Conservation (phyloP, 2,888 invertebrate genomes). For the Drosophila koepferae region DNA sequence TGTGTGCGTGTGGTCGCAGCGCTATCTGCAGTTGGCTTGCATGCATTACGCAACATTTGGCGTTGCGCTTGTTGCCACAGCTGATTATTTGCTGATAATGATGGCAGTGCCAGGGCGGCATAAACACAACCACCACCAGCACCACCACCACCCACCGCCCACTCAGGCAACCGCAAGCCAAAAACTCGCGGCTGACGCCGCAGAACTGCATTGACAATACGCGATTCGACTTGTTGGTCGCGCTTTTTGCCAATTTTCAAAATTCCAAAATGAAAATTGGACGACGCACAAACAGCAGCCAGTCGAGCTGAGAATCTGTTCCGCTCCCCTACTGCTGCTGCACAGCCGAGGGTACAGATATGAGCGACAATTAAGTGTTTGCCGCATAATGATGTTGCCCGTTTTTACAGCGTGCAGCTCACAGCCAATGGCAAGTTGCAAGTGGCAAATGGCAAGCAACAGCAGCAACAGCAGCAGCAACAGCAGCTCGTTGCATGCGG, state of each 20-base stretch:
- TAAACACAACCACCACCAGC: no score
- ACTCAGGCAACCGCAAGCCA: constrained; percentile 6
- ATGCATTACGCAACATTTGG: constrained; percentile 72
- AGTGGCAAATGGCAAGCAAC: constrained; percentile 25
- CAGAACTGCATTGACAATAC: constrained; percentile 47
- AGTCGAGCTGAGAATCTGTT: constrained; percentile 5
- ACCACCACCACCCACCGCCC: background rate
- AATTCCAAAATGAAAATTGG: constrained; percentile 54
- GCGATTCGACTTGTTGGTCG: constrained; percentile 40
- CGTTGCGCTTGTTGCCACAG: constrained; percentile 59
- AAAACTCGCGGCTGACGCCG: constrained; percentile 44
- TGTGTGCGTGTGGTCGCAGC: constrained; percentile 33
- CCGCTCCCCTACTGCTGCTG: background rate
- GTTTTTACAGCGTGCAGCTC: constrained; percentile 59
- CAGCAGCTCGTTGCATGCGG: constrained; percentile 29
- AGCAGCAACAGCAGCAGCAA: background rate
- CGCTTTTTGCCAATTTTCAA: constrained; percentile 58
- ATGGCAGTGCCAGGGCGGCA: constrained; percentile 32
- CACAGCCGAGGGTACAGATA: constrained; percentile 61
- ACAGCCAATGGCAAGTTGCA: constrained; percentile 16
- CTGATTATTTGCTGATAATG: constrained; percentile 81
- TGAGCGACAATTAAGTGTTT: constrained; percentile 79
- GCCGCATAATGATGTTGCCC: constrained; percentile 79
- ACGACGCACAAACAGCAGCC: constrained; percentile 33
- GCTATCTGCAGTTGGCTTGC: constrained; percentile 66